Base-by-base conservation (phyloP, 1,140 invertebrate species). In the Apis laboriosa region DNA sequence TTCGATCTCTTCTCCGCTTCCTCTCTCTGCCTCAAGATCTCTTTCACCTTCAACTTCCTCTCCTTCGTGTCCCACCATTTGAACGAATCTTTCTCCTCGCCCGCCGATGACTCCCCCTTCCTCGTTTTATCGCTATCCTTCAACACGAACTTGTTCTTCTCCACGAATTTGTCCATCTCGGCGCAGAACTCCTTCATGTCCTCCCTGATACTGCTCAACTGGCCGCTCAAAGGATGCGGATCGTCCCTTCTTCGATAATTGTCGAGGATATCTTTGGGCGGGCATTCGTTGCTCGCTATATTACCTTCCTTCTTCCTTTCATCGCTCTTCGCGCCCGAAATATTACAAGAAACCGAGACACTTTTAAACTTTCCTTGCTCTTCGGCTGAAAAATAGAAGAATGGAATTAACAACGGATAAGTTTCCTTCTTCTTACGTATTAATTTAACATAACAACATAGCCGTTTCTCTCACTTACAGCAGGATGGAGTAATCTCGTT, bases 111-210 rank as follows among this genome's bases (percentile, higher is more conserved):
- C 12, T 51, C 55, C 1, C 15, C 68, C 28, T 24, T 51, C 77
- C 61, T 74, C 77, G 0, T 72, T 76, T 90, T 88, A 90, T 91
- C 76, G 28, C 87, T 90, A 51, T 91, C 85, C 34, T 89, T 84
- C 58, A 88, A 86, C 11, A 89, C 58, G 34, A 91, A 90, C 4
- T 82, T 88, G 60, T 89, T 90, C 13, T 89, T 83, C 53, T 85
- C 81, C n/a, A 85, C 70, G 66, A 92, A 91, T 70, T 86, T 84
- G 24, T 85, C 80, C 78, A 92, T 86, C 17, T 66, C 70, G 1
- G 51, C 66, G 53, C 83, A 89, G 72, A 91, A 91, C 15, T 89
- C 78, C 73, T 80, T 86, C 86, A 92, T 91, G 12, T 88, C 90
- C 71, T 87, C 77, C 21, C 89, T 89, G 68, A 91, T 91, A 24